These are phyloP conservation scores for Lophochroa leadbeateri DNA, from an alignment of 2,113 vertebrate genomes.

Conservation along the genomic window DNA sequence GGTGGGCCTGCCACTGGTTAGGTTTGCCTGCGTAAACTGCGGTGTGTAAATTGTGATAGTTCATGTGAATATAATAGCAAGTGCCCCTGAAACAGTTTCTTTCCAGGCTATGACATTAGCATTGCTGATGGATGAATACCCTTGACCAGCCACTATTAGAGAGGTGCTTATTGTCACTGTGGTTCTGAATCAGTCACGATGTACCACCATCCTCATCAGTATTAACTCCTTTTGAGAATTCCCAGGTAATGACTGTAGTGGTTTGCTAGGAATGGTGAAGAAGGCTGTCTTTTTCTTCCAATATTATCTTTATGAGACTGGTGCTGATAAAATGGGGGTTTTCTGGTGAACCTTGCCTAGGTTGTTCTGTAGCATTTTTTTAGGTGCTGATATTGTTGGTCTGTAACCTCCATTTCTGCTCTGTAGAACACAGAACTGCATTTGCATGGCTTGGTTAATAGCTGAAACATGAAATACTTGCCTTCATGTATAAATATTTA, in stretches of 20 bases:
- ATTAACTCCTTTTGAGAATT: background rate
- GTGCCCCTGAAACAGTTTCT: background rate
- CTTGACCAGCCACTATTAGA: accelerated
- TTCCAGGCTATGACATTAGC: background rate
- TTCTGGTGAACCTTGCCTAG: background rate
- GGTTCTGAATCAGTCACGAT: background rate
- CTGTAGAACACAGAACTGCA: background rate
- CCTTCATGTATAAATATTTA: conserved; percentile 32
- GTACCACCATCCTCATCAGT: background rate
- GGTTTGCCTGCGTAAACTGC: background rate
- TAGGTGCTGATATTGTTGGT: background rate
- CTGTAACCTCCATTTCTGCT: background rate
- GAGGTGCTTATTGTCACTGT: background rate
- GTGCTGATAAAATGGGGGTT: background rate
- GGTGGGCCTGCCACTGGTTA: background rate
- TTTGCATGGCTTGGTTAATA: background rate
- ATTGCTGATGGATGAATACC: background rate
- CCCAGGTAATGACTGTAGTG: background rate
- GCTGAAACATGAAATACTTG: background rate
- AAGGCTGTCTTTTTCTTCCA: background rate
- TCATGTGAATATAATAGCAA: background rate
- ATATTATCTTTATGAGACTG: too few species aligned
- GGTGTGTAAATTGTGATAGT: background rate
- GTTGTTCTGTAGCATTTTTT: background rate
- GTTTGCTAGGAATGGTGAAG: background rate